Conservation (phyloP, 2,888 invertebrate species). For the Rapana venosa region DNA sequence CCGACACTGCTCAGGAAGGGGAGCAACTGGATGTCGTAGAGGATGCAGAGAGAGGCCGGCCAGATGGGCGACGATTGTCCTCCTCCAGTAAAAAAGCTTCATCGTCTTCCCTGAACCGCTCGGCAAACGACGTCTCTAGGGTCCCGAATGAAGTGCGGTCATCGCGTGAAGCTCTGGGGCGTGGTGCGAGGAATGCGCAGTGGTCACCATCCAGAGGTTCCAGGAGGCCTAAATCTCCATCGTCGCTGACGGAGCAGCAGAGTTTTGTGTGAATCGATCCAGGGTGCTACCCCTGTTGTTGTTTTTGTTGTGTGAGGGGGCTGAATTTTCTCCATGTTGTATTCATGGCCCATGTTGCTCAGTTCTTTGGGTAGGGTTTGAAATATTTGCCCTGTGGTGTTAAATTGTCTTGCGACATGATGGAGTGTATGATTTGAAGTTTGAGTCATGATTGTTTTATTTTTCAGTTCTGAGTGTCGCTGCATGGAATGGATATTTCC, state of each 20-base stretch:
- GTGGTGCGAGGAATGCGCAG: neutral
- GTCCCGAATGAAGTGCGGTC: slow-evolving; percentile 6
- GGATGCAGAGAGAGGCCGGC: neutral
- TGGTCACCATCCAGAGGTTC: slow-evolving; percentile 17
- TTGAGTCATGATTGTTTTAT: too few species aligned
- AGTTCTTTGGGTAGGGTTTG: too few species aligned
- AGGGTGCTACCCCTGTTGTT: too few species aligned
- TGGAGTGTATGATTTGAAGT: too few species aligned
- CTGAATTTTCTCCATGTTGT: neutral
- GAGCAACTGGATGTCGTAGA: neutral
- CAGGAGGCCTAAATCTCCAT: slow-evolving; percentile 34
- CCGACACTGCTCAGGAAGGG: slow-evolving; percentile 3
- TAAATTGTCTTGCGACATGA: too few species aligned
- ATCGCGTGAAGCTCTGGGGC: slow-evolving; percentile 28
- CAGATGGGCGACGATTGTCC: neutral
- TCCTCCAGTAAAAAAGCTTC: neutral
- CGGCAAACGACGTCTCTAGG: neutral
- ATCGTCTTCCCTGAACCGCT: neutral
- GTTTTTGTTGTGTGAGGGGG: neutral
- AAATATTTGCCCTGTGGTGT: too few species aligned
- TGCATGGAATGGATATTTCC: too few species aligned
- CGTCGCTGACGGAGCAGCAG: slow-evolving; percentile 26
- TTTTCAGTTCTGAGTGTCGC: too few species aligned
- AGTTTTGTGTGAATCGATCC: slow-evolving; percentile 12
- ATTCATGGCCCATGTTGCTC: too few species aligned